Evolutionary conservation across 2,888 invertebrate species (phyloP), one percentile per base, ranked within the genome.

Genomic region (Lycocerus yunnanus): DNA sequence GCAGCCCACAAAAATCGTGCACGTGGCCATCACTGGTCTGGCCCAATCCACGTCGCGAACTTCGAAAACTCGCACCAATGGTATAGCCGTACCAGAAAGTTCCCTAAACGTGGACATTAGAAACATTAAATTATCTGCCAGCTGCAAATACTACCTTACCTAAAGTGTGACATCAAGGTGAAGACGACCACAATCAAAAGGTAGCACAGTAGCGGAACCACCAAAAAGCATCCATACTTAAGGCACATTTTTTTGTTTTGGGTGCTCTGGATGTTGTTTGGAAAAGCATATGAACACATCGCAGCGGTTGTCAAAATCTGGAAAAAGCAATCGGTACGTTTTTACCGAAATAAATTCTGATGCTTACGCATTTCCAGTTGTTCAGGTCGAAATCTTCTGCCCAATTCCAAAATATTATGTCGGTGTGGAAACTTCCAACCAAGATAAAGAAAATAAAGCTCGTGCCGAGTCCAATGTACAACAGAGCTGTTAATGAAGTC

Each of bases 31-130:
- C 9, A 90, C 85, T 8, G 91, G 90, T 73, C 91, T 88, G 16
- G 91, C 89, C 91, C 91, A 91, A 58, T 89, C 89, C 0, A 91
- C 89, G 15, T 90, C 88, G 24, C 90, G 88, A 1, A 90, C 89
- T 85, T 91, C 91, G 43, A 91, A 88, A 11, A 91, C 87, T 43
- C 90, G 89, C 0, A 91, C 90, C 13, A 91, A 87, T 9, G 91
- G 91, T 16, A 91, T 86, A 0, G 91, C 90, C 13, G 90, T 90
- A 73, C 91, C 89, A 18, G 90, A 88, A 71, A 89, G 88, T 82
- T 88, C 90, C 73, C 91, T 90, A 84, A 73, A 81, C 80, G 73
- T 24, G 15, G 9, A 9, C 3, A n/a, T 59, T n/a, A n/a, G n/a
- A n/a, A n/a, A n/a, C n/a, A 8, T 66, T 27, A 16, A 13, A 20